Evolutionary conservation across 2,113 vertebrate genomes (phyloP).

Genomic region (Aspiorhynchus laticeps): DNA sequence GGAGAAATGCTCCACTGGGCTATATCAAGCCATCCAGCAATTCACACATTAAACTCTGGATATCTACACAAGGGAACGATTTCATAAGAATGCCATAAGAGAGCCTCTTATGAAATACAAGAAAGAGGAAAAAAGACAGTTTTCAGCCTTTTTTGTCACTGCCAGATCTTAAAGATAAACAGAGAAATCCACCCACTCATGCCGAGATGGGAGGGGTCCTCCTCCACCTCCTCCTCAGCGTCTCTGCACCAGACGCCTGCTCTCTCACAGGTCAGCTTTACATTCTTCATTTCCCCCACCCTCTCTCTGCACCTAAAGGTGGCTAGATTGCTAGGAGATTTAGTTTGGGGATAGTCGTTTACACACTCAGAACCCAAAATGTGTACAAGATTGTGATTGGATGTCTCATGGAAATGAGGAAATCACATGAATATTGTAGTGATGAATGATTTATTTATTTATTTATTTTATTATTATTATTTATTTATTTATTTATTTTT

Average conservation of each 20-base stretch:
- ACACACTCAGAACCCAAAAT: neutral
- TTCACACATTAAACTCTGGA: slow-evolving; percentile 39
- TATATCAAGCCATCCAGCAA: slow-evolving; percentile 33
- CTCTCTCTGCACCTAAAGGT: slow-evolving; percentile 6
- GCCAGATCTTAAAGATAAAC: slow-evolving; percentile 61
- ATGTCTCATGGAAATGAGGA: neutral
- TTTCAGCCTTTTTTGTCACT: slow-evolving; percentile 23
- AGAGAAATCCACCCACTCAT: slow-evolving; percentile 44
- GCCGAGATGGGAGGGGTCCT: slow-evolving; percentile 36
- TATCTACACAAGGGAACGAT: slow-evolving; percentile 21
- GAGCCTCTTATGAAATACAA: slow-evolving; percentile 65
- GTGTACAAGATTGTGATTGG: neutral
- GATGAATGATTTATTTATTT: neutral
- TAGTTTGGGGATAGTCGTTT: neutral
- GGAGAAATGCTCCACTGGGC: slow-evolving; percentile 22
- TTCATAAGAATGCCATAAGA: slow-evolving; percentile 69
- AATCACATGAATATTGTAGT: neutral
- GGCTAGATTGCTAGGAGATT: neutral
- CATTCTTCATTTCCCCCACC: neutral
- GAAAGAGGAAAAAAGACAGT: slow-evolving; percentile 52
- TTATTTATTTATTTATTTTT: too few species aligned
- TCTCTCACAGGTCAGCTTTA: slow-evolving; percentile 43
- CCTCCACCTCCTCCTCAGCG: slow-evolving; percentile 30
- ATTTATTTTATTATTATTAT: too few species aligned
- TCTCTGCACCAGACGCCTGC: slow-evolving; percentile 41